Evolutionary conservation across 2,888 invertebrate species (phyloP).

Genomic region (Teleiodes luculella): DNA sequence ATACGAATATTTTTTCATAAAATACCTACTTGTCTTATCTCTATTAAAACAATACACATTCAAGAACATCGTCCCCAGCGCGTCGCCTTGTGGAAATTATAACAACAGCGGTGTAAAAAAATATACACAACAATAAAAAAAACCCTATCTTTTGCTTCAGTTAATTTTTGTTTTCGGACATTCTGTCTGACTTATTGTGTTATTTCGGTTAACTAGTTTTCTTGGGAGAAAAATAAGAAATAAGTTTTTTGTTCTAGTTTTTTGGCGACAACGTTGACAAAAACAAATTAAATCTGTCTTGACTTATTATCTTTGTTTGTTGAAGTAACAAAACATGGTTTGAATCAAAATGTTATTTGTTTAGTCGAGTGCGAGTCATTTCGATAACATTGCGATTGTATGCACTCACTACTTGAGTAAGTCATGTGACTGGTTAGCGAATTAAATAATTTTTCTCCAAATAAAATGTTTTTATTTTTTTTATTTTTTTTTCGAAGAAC

Average conservation of each 20-base stretch:
- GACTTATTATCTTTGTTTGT: neutral
- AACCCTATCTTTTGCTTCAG: slow-evolving; percentile 46
- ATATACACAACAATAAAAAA: slow-evolving; percentile 32
- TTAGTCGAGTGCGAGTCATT: no score
- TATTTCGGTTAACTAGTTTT: slow-evolving; percentile 62
- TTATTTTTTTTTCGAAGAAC: no score
- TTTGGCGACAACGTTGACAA: neutral
- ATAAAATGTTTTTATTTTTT: no score
- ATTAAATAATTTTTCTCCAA: no score
- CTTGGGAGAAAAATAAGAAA: slow-evolving; percentile 24
- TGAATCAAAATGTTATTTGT: no score
- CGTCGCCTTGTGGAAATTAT: slow-evolving; percentile 8
- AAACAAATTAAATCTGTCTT: neutral
- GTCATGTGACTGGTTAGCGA: no score
- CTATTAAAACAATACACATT: neutral
- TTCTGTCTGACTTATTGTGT: slow-evolving; percentile 64
- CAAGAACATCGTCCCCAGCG: slow-evolving; percentile 1
- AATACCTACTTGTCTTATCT: neutral
- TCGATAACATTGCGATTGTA: no score
- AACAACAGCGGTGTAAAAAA: slow-evolving; percentile 16
- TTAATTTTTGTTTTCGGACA: slow-evolving; percentile 43
- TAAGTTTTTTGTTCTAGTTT: neutral
- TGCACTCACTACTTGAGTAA: no score
- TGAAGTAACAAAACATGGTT: no score
- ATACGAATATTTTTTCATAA: no score